Base-by-base conservation (phyloP, 2,888 invertebrate species). In the Crematogaster levior region DNA sequence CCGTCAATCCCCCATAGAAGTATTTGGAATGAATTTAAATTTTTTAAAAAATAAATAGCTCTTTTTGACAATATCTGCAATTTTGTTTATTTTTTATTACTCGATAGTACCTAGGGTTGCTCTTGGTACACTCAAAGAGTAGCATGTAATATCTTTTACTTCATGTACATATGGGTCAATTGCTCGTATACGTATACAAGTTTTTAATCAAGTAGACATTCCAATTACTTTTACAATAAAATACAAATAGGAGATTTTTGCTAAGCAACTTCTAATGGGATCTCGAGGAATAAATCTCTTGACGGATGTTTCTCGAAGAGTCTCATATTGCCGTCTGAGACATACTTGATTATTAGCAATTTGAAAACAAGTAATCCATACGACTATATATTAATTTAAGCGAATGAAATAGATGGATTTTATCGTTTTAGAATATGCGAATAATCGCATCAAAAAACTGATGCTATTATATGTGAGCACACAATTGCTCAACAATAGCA, bases 361-460 rank as follows among this genome's bases (percentile, higher is more conserved):
- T 34, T 65, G 21, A 27, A 77, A 66, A 40, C 21, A 66, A 63
- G 21, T 77, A n/a, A 68, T 46, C 10, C 3, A 21, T 4, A 34
- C 5, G 12, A 3, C 21, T 68, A 21, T 12, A 12, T 68, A 12
- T 43, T 65, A 75, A 75, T 75, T 56, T 68, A 68, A 43, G 12
- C 46, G 12, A 58, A 77, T 56, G 0, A 58, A 56, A 12, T 46
- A 18, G 9, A 12, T 24, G 15, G 24, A 56, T 68, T 43, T 46
- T 65, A 12, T 75, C 9, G 10, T 46, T 40, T 53, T 21, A 40
- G 0, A 81, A 43, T 24, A 56, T n/a, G 53, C 43, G 21, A 53
- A 21, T 51, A 63, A 40, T 37, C 40, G 24, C 18, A 27, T 30
- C 0, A 43, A n/a, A n/a, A n/a, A n/a, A n/a, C n/a, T n/a, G n/a